These are phyloP conservation scores for Acyrthosiphon pisum DNA, from an alignment of 1,140 invertebrate genomes.

Conservation along the genomic window DNA sequence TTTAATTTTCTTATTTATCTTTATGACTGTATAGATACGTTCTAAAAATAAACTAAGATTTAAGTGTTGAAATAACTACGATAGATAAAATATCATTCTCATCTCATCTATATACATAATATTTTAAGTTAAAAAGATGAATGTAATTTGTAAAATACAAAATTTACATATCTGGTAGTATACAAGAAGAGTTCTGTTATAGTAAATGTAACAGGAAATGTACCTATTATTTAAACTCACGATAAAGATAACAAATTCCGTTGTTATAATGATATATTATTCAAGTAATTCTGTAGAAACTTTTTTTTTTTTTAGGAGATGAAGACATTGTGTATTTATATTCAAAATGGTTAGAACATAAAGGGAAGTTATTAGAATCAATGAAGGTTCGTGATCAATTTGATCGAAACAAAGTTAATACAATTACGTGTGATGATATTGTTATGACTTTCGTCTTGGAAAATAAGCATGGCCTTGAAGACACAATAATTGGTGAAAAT, in stretches of 20 bases:
- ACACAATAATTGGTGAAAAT: background rate
- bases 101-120: background rate
- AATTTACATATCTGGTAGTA: background rate
- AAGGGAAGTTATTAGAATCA: conserved; percentile 31
- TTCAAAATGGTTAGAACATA: conserved; percentile 53
- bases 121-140: background rate
- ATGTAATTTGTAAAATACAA: background rate
- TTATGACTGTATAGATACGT: no score
- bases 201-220: no score
- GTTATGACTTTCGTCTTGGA: conserved; percentile 24
- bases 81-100: background rate
- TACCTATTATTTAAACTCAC: no score
- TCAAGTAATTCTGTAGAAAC: background rate
- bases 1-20: no score
- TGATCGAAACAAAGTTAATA: conserved; percentile 4
- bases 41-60: background rate
- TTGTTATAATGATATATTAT: background rate
- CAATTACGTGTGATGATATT: conserved; percentile 20
- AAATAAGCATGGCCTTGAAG: conserved; percentile 28
- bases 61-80: background rate
- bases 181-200: background rate
- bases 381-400: conserved; percentile 27
- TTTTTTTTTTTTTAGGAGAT: conserved; percentile 35
- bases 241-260: no score
- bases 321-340: conserved; percentile 52